Evolutionary conservation across 2,797 vertebrate species (phyloP), one percentile per base, ranked within the genome.

Genomic region (Chrysocyon brachyurus): DNA sequence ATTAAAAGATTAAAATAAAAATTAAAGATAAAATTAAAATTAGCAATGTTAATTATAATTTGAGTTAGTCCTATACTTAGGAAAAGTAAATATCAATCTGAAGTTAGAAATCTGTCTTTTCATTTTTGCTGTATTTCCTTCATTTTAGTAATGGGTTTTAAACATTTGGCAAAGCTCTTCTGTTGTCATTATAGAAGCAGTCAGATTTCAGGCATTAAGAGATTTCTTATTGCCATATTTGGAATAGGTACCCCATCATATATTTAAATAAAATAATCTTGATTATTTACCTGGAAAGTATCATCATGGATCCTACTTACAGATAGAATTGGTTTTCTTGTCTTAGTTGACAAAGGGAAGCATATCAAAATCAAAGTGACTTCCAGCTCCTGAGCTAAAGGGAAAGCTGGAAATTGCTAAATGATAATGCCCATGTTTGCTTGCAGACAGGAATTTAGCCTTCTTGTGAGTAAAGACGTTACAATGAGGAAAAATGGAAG

Each of bases 131-230:
- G 12, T 12, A 57, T 63, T 83, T 63, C 5, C 94, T 91, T 70
- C 17, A 17, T 96, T 91, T 96, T 87, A 86, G 66, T 28, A 72
- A 40, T 89, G 49, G 1, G 3, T 83, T 78, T 84, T 78, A 33
- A 68, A 24, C 72, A 3, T 61, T 57, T 36, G 2, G 52, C n/a
- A 72, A 84, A 85, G 26, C 16, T 70, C 17, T 1, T 85, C 8
- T 52, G 21, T 91, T 46, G 88, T 92, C 7, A 17, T 89, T 81
- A 36, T 4, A 70, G 54, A 54, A 79, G 5, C 2, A 68, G 40
- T 54, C 15, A 12, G 11, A 86, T 92, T 95, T 90, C 24, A 82
- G 24, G 2, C 90, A 86, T 93, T 84, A 77, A 82, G 28, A 87
- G 8, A 36, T 82, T 83, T 94, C 31, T 66, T 90, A 75, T 56